Percentiles rank a stretch among this genome's conserved stretches.
These are phyloP conservation scores for Salmo trutta DNA, from an alignment of 2,797 vertebrate genomes.

Conservation along the genomic window DNA sequence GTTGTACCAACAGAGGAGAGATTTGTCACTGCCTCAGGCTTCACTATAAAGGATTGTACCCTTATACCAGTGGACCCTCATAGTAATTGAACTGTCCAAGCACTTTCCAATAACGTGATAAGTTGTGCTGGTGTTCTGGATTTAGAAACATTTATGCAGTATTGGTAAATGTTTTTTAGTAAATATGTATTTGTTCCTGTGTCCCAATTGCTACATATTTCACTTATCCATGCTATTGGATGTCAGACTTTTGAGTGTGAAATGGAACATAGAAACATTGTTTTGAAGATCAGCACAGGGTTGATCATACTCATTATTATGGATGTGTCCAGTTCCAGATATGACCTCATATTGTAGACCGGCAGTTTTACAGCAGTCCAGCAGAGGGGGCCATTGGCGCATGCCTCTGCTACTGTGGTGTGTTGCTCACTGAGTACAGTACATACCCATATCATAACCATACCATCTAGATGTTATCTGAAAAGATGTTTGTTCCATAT, in stretches of 20 bases:
- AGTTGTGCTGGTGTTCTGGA: not conserved
- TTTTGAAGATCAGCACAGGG: not conserved
- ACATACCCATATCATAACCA: not conserved
- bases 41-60: not conserved
- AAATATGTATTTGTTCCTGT: not conserved
- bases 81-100: not conserved
- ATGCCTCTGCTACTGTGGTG: not conserved
- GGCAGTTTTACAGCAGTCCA: not conserved
- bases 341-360: not conserved
- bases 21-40: not conserved
- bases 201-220: not conserved
- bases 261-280: not conserved
- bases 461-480: too few species aligned
- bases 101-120: not conserved
- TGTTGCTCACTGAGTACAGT: not conserved
- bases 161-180: not conserved
- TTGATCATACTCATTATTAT: not conserved
- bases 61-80: not conserved
- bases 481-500: conserved; percentile 3
- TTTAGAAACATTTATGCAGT: not conserved
- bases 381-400: not conserved
- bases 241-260: not conserved
- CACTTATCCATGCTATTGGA: not conserved
- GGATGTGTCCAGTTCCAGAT: not conserved
- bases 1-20: not conserved